Base-by-base conservation (phyloP, 2,113 vertebrate species). In the Balaeniceps rex region DNA sequence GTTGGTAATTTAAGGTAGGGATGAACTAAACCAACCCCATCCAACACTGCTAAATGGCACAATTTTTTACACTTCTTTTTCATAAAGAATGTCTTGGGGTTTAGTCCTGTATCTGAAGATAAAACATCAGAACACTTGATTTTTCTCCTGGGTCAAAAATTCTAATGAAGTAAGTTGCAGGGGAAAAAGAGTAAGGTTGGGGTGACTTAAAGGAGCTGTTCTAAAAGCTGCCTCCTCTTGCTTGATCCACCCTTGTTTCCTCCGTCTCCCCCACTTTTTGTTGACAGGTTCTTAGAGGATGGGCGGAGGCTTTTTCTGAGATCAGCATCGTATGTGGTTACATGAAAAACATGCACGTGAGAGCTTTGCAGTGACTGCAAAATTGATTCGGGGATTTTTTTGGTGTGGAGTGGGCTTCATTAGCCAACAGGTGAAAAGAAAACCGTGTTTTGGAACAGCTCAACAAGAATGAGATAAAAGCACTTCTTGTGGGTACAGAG, bases 231-330 rank as follows among this genome's bases (percentile, higher is more conserved):
- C 8, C n/a, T 36, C 12, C 6, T 71, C 65, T 87, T 90, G 25
- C 80, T 91, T 80, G 91, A 91, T 64, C 83, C 78, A 1, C 97
- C 96, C 96, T 97, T 98, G 97, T 97, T 85, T n/a, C 34, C 40
- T 22, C 51, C 4, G 29, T 25, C 34, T 79, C 42, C 66, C 46
- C 63, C 2, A 5, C 65, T 70, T 71, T 87, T 82, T 70, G 80
- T 85, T 89, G 96, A 97, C 91, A 93, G 90, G 80, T 92, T 95
- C n/a, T 49, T 44, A 83, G 46, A 95, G 96, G 89, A 97, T 95
- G 98, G 98, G 97, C n/a, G 97, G 94, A 64, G 75, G 58, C 72
- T 72, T 78, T 86, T 94, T 78, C 68, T 44, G 42, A 94, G 34
- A 70, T 52, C 61, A 74, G 69, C 36, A 77, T 88, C 84, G 63